Percentiles rank a stretch among this genome's conserved stretches.
phyloP scores from a whole-genome alignment of 2,888 invertebrate genomes.

The Margaritifera margaritifera region DNA sequence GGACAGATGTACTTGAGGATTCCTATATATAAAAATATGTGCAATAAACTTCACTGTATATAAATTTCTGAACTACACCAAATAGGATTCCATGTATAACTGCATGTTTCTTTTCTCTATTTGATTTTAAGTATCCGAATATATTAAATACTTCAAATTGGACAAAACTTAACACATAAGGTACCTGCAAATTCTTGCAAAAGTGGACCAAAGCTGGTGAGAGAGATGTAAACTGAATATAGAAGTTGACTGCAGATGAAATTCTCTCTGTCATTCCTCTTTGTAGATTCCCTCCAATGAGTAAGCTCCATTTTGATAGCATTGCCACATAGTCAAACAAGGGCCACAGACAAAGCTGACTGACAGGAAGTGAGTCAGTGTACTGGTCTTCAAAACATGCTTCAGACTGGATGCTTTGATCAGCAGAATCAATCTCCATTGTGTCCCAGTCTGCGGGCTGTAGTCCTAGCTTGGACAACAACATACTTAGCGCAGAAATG shows the following conservation, averaged over 20 bases:
- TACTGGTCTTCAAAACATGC: slow-evolving; percentile 17
- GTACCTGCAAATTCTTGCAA: too few relatives aligned
- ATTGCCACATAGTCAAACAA: slow-evolving; percentile 50
- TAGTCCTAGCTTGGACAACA: slow-evolving; percentile 16
- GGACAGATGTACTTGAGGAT: too few relatives aligned
- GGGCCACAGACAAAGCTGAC: slow-evolving; percentile 54
- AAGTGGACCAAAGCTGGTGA: too few relatives aligned
- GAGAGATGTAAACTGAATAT: too few relatives aligned
- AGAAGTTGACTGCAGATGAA: background rate
- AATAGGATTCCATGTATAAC: too few relatives aligned
- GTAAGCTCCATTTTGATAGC: slow-evolving; percentile 23
- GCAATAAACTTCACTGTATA: too few relatives aligned
- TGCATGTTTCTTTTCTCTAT: too few relatives aligned
- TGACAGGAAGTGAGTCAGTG: slow-evolving; percentile 15
- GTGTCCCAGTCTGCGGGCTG: background rate
- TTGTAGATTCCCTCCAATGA: background rate
- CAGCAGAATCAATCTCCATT: slow-evolving; percentile 26
- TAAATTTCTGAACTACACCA: too few relatives aligned
- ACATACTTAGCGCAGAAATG: slow-evolving; percentile 1
- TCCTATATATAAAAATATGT: too few relatives aligned
- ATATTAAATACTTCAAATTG: too few relatives aligned
- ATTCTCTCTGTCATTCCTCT: background rate
- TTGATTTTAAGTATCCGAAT: too few relatives aligned
- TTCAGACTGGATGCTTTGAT: slow-evolving; percentile 10
- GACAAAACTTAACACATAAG: too few relatives aligned